These are phyloP conservation scores for Scolanthus callimorphus DNA, from an alignment of 92 coral and sea anemone species.

Conservation along the genomic window DNA sequence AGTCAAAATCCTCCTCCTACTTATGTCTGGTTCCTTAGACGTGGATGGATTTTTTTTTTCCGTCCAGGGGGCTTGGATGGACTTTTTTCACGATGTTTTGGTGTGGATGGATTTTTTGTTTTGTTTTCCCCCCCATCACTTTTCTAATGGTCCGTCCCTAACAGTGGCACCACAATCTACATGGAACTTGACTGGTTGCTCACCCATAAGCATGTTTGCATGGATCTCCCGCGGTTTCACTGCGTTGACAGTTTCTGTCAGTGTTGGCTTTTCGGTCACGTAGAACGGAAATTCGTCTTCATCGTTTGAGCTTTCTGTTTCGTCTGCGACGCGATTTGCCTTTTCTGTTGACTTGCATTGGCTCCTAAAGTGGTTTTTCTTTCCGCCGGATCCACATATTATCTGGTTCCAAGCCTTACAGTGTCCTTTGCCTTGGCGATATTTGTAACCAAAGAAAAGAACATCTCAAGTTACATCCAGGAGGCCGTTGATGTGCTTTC, in stretches of 20 bases:
- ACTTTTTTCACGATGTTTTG: no score
- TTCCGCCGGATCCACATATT: background rate
- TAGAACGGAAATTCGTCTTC: background rate
- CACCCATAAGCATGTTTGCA: background rate
- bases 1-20: no score
- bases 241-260: background rate
- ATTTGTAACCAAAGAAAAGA: background rate
- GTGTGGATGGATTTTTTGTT: no score
- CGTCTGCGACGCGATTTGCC: background rate
- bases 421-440: background rate
- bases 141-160: no score
- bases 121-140: no score
- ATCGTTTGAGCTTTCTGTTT: background rate
- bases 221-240: background rate
- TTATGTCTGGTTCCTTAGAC: no score
- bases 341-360: background rate
- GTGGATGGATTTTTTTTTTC: no score
- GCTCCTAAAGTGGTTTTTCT: background rate
- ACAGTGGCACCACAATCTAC: background rate
- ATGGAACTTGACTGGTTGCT: background rate
- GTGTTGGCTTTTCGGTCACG: background rate
- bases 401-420: background rate
- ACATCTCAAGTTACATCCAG: no score
- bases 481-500: no score
- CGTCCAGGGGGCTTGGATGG: no score